These are phyloP conservation scores for Hydractinia echinata DNA, from an alignment of 30 jellyfish, hydroid and myxozoan genomes.

Conservation along the genomic window DNA sequence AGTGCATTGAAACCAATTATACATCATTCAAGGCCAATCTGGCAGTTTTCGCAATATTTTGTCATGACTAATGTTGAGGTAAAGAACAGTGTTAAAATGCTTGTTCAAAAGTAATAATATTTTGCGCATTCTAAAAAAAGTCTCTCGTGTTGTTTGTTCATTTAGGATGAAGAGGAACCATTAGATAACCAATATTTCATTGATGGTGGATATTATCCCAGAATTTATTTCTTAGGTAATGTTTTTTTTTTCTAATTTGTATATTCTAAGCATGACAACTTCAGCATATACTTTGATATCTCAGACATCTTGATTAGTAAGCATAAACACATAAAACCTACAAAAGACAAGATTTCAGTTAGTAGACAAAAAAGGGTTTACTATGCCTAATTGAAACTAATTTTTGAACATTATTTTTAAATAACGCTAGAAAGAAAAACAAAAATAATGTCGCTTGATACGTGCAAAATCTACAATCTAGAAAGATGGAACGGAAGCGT, in stretches of 20 bases:
- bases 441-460: no score
- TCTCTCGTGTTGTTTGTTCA: background rate
- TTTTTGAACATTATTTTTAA: no score
- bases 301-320: background rate
- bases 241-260: background rate
- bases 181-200: conserved; percentile 67
- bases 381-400: no score
- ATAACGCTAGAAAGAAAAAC: no score
- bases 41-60: conserved; percentile 60
- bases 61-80: conserved; percentile 93
- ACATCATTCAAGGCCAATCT: conserved; percentile 61
- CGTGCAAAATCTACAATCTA: no score
- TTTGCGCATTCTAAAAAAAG: background rate
- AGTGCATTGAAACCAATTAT: conserved; percentile 80
- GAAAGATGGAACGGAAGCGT: no score
- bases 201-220: conserved; percentile 96
- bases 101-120: background rate
- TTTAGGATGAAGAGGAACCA: conserved; percentile 95
- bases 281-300: background rate
- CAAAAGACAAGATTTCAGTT: background rate
- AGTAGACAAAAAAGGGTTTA: no score
- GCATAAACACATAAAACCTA: background rate
- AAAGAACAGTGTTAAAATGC: background rate
- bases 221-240: conserved; percentile 71
- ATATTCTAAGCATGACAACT: no score